phyloP scores from a whole-genome alignment of 2,113 vertebrate genomes.

The Scortum barcoo region DNA sequence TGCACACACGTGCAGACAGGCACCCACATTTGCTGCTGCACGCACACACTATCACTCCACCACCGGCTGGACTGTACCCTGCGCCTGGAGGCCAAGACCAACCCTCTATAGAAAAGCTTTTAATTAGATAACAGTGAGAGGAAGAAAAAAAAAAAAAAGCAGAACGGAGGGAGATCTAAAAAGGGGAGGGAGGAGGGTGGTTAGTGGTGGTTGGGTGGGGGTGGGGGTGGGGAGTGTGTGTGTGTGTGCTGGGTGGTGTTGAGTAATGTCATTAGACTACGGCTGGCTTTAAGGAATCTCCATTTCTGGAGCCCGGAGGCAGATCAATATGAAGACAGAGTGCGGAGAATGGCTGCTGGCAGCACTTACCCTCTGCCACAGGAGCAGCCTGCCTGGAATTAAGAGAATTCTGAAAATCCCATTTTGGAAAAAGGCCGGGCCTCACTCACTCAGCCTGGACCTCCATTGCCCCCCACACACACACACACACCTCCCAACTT shows the following conservation, averaged over 20 bases:
- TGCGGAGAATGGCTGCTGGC: conserved; percentile 50
- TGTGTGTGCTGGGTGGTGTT: conserved; percentile 39
- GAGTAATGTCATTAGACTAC: conserved; percentile 70
- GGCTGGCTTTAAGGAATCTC: conserved; percentile 71
- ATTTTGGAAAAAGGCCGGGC: conserved; percentile 45
- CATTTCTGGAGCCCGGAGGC: conserved; percentile 58
- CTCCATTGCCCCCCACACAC: no score
- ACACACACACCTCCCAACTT: conserved; percentile 5
- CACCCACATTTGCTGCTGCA: not conserved
- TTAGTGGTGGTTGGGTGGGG: conserved; percentile 1
- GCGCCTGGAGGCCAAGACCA: conserved; percentile 51
- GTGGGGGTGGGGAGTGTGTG: no score
- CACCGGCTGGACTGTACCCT: conserved; percentile 31
- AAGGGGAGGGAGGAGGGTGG: conserved; percentile 20
- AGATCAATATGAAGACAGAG: conserved; percentile 70
- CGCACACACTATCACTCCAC: conserved; percentile 9
- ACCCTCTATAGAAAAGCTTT: conserved; percentile 62
- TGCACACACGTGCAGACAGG: conserved; percentile 14
- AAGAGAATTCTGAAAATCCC: conserved; percentile 65
- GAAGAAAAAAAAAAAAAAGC: conserved; percentile 51
- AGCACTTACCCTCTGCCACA: conserved; percentile 56
- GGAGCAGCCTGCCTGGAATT: conserved; percentile 57
- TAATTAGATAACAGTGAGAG: conserved; percentile 75
- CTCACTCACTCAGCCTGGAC: conserved; percentile 5
- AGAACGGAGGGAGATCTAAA: conserved; percentile 49